Evolutionary conservation across 2,888 invertebrate species (phyloP).

Genomic region (Malthinus flaveolus): DNA sequence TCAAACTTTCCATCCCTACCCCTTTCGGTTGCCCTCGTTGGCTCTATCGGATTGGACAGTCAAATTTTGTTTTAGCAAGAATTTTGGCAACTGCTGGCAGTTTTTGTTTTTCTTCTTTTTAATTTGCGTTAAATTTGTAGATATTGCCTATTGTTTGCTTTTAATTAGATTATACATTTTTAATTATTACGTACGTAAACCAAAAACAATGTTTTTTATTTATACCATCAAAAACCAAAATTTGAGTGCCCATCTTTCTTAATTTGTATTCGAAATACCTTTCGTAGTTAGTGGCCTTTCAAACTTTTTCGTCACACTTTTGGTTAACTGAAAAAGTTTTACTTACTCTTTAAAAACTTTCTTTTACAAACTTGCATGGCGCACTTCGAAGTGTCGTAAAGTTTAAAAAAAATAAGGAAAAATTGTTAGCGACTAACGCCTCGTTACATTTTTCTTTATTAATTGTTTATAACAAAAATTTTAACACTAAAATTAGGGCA

Average conservation of each 20-base stretch:
- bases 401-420: too few relatives aligned
- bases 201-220: background rate
- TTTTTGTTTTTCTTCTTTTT: constrained; percentile 31
- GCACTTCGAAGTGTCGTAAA: too few relatives aligned
- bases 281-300: background rate
- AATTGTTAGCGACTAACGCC: too few relatives aligned
- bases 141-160: constrained; percentile 19
- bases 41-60: constrained; percentile 43
- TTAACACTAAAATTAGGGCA: constrained; percentile 18
- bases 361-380: too few relatives aligned
- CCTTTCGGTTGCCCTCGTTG: constrained; percentile 47
- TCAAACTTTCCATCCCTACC: constrained; percentile 42
- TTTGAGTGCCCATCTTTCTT: background rate
- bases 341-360: too few relatives aligned
- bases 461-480: background rate
- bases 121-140: constrained; percentile 22
- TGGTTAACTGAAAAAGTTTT: background rate
- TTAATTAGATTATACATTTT: constrained; percentile 8
- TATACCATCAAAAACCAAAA: background rate
- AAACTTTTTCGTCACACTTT: background rate
- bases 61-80: constrained; percentile 45
- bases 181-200: background rate
- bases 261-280: background rate
- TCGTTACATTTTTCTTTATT: background rate
- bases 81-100: constrained; percentile 41